Conservation (phyloP, 2,888 invertebrate genomes). For the Serripes groenlandicus region DNA sequence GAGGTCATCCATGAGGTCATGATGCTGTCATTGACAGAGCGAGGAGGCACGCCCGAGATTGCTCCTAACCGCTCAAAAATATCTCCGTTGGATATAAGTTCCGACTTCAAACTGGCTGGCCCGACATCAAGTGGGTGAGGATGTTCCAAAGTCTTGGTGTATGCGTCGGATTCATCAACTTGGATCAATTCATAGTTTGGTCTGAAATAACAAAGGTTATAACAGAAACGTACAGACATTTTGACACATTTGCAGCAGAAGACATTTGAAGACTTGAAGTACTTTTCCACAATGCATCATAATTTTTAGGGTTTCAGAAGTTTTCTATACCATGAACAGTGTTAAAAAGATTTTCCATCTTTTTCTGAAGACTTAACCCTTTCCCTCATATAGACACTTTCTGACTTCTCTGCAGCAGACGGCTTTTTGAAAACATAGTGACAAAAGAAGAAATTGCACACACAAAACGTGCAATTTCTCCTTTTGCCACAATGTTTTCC, state of each 20-base stretch:
- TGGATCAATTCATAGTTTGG: constrained; percentile 12
- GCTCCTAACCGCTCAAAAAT: constrained; percentile 66
- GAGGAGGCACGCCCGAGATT: constrained; percentile 54
- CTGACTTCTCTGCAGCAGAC: too few species aligned
- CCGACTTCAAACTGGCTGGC: constrained; percentile 50
- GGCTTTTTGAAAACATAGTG: too few species aligned
- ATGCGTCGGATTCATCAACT: constrained; percentile 28
- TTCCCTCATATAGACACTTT: too few species aligned
- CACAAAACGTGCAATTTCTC: too few species aligned
- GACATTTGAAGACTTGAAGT: too few species aligned
- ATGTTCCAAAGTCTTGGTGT: constrained; percentile 49
- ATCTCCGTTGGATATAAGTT: constrained; percentile 34
- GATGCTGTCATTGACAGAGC: constrained; percentile 65
- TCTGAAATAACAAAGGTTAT: background rate
- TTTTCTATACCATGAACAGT: too few species aligned
- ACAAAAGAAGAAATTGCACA: too few species aligned
- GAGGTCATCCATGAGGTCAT: constrained; percentile 62
- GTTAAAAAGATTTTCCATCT: too few species aligned
- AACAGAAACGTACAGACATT: background rate
- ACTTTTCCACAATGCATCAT: too few species aligned
- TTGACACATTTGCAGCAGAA: background rate
- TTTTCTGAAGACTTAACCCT: too few species aligned
- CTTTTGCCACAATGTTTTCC: too few species aligned
- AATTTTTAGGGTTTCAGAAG: too few species aligned
- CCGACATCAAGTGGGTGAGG: constrained; percentile 53